phyloP scores from a whole-genome alignment of 2,888 invertebrate genomes.

The Platycnemis pennipes region DNA sequence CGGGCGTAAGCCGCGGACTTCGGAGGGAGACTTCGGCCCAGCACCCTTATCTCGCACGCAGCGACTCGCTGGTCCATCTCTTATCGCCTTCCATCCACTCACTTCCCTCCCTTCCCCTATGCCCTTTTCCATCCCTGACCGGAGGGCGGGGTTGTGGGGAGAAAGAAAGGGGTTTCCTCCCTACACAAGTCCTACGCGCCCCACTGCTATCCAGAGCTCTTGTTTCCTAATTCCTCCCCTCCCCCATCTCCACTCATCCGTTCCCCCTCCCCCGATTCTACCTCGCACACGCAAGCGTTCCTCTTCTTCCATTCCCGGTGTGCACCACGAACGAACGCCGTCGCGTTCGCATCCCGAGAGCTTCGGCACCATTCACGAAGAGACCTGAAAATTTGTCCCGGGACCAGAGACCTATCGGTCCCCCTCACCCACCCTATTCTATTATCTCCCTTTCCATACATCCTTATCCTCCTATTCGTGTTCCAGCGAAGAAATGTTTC shows the following conservation, averaged over 20 bases:
- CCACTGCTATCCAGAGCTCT: neutral
- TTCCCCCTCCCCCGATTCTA: no score
- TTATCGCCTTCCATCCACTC: constrained; percentile 48
- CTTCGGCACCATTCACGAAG: no score
- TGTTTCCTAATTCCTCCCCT: neutral
- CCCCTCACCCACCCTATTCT: no score
- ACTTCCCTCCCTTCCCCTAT: neutral
- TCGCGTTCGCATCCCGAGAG: no score
- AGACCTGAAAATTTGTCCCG: no score
- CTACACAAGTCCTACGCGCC: neutral
- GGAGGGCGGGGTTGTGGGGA: neutral
- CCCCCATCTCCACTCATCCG: neutral
- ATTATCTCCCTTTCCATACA: no score
- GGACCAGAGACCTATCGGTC: no score
- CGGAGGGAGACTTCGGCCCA: constrained; percentile 10
- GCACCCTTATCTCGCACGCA: constrained; percentile 5
- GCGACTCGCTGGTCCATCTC: constrained; percentile 41
- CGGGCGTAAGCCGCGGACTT: constrained; percentile 56
- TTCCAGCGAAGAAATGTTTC: no score
- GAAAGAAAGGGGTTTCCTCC: neutral
- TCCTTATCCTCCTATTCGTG: no score
- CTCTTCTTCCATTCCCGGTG: no score
- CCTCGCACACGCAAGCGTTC: no score
- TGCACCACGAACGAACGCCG: no score
- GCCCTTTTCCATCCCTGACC: neutral